Evolutionary conservation across 2,888 invertebrate genomes (phyloP), one percentile per base, ranked within the genome.

Genomic region (Leptodirus hochenwartii): DNA sequence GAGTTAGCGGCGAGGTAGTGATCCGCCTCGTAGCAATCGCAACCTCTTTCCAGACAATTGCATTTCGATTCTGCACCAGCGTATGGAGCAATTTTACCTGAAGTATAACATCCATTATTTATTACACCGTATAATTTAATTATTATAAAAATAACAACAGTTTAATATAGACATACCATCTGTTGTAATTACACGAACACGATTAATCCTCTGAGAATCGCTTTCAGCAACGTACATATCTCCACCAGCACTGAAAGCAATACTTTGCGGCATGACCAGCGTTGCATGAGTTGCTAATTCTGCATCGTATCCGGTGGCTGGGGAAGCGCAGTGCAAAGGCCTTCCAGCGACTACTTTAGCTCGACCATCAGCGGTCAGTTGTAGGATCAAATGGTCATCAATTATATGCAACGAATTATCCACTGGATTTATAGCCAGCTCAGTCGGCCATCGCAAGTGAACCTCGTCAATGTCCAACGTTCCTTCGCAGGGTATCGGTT

Each of bases 321-420:
- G 78, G 1, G 81, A 78, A 5, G 82, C 82, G 47, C 95, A 96
- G 49, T 93, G 91, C 2, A 90, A 61, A 0, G 93, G 91, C 29
- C 87, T 68, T 4, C 95, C 95, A 4, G 91, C 93, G 10, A 93
- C 78, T 0, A 93, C 85, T 43, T 88, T 81, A 0, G 91, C 81
- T 32, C 88, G 64, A 9, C 87, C 82, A 53, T 91, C 90, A 0
- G 80, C 74, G 2, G 91, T 90, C 58, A 93, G 64, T 48, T 90
- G 82, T 9, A 93, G 61, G 28, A 87, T 82, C 80, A 91, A 87
- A 48, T 91, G 91, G 47, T 90, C 88, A 46, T 96, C 96, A 29
- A 96, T 84, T 41, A 98, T 87, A 51, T 95, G 88, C 15, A 98
- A 59, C 0, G 87, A 81, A 51, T 91, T 88, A 50, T 95, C 93